Evolutionary conservation across 2,113 vertebrate genomes (phyloP).

Genomic region (Antennarius striatus): DNA sequence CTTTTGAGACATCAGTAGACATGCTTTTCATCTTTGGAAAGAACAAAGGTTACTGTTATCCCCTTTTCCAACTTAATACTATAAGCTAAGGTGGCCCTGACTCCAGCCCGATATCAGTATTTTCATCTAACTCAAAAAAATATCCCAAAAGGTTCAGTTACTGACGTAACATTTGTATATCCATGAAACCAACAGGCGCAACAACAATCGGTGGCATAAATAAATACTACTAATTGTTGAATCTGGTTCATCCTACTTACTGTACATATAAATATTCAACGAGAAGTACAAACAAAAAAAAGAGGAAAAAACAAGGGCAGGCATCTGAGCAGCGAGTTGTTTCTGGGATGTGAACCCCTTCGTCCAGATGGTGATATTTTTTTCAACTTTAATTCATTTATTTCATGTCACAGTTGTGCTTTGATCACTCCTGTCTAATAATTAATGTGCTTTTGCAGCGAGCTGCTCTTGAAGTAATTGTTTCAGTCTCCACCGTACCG

Average conservation of each 20-base stretch:
- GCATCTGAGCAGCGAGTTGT: conserved; percentile 54
- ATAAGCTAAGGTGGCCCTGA: too few species aligned
- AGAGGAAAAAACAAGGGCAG: conserved; percentile 37
- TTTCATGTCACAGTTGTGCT: conserved; percentile 78
- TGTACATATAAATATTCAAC: conserved; percentile 14
- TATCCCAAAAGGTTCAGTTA: neutral
- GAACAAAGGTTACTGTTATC: too few species aligned
- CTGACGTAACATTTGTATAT: neutral
- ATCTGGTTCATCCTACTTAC: conserved; percentile 32
- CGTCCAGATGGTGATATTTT: conserved; percentile 71
- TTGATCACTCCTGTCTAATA: conserved; percentile 78
- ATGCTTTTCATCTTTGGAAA: too few species aligned
- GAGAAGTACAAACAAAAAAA: conserved; percentile 27
- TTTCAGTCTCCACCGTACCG: conserved; percentile 65
- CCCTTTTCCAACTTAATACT: too few species aligned
- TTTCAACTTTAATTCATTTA: conserved; percentile 77
- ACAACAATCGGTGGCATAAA: neutral
- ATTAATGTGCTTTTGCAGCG: conserved; percentile 73
- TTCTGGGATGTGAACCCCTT: conserved; percentile 66
- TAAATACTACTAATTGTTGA: neutral
- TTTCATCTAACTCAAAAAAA: neutral
- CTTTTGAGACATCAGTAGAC: too few species aligned
- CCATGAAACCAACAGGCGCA: neutral
- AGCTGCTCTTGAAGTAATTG: conserved; percentile 77
- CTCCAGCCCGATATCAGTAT: neutral